Conservation (phyloP, 2,797 vertebrate species). For the Alcedo atthis region DNA sequence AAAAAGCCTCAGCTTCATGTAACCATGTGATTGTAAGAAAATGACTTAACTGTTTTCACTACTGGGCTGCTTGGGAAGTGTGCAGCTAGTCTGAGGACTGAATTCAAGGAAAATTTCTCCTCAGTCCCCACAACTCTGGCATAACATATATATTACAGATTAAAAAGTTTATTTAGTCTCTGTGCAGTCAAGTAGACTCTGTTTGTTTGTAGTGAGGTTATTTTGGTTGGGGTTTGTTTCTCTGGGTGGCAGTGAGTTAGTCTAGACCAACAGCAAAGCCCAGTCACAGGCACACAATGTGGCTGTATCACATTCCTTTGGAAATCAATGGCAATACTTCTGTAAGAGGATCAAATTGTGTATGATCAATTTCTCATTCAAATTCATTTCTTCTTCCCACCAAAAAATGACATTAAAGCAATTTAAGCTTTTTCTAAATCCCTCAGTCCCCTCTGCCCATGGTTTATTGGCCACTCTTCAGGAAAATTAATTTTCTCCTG, state of each 20-base stretch:
- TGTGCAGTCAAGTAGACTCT: not conserved
- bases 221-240: not conserved
- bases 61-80: accelerated
- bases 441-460: not conserved
- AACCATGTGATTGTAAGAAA: not conserved
- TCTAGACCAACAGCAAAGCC: not conserved
- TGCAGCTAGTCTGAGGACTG: not conserved
- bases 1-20: not conserved
- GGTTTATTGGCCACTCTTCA: not conserved
- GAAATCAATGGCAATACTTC: conserved; percentile 1
- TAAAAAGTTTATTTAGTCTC: not conserved
- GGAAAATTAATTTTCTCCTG: not conserved
- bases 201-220: not conserved
- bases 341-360: not conserved
- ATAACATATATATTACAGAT: not conserved
- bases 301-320: not conserved
- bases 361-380: not conserved
- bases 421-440: not conserved
- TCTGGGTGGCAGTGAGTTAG: not conserved
- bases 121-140: not conserved
- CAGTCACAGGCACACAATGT: not conserved
- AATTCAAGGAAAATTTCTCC: not conserved
- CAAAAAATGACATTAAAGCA: not conserved
- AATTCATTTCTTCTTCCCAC: not conserved
- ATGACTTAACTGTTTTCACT: not conserved